phyloP scores from a whole-genome alignment of 2,113 vertebrate species.

The Scatophagus argus region DNA sequence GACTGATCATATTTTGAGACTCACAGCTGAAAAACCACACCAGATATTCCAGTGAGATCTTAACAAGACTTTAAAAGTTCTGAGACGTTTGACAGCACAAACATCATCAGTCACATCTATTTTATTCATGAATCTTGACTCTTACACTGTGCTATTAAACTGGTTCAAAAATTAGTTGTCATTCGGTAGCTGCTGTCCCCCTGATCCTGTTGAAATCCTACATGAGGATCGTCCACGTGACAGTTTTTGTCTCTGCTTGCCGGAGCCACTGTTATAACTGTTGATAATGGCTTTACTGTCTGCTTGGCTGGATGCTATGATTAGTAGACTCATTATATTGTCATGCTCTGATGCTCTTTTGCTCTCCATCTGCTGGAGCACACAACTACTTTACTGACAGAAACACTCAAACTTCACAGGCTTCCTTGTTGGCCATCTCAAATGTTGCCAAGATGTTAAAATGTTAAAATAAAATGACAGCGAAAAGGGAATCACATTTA shows the following conservation, averaged over 20 bases:
- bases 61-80: neutral
- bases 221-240: neutral
- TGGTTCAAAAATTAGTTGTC: slow-evolving; percentile 13
- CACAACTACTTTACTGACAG: slow-evolving; percentile 43
- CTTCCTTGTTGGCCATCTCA: slow-evolving; percentile 14
- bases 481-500: slow-evolving; percentile 14
- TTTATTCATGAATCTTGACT: slow-evolving; percentile 34
- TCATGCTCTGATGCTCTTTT: slow-evolving; percentile 73
- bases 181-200: neutral
- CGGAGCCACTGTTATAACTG: slow-evolving; percentile 21
- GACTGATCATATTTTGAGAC: slow-evolving; percentile 1
- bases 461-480: neutral
- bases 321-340: slow-evolving; percentile 81
- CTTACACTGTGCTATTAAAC: neutral
- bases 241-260: slow-evolving; percentile 25
- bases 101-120: slow-evolving; percentile 3
- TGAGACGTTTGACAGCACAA: slow-evolving; percentile 14
- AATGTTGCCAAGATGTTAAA: slow-evolving; percentile 22
- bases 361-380: slow-evolving; percentile 66
- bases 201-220: neutral
- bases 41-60: slow-evolving; percentile 16
- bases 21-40: neutral
- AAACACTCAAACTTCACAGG: slow-evolving; percentile 56
- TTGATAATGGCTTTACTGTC: slow-evolving; percentile 52
- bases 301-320: slow-evolving; percentile 67